Base-by-base conservation (phyloP, 2,113 vertebrate genomes). In the human (Homo sapiens) region DNA sequence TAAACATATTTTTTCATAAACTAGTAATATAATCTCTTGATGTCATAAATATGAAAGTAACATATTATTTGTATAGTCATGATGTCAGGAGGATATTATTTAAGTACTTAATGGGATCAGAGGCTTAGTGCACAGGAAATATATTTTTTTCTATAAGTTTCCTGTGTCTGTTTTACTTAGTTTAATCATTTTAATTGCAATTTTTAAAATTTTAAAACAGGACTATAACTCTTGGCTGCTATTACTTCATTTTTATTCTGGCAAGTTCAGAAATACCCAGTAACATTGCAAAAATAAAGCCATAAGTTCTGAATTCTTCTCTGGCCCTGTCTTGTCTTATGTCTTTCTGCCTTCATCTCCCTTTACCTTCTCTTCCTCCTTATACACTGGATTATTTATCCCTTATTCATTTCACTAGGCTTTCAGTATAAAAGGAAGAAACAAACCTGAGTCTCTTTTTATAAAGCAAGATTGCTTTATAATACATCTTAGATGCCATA, bases 41-140 rank as follows among this genome's bases (percentile, higher is more conserved):
- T 98, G 98, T 98, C 98, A 98, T 98, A 98, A 96, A 95, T 98
- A 97, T 98, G 95, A 98, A 98, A 98, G 97, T 92, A 97, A 73
- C 25, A 6, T 98, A 96, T 98, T 98, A 98, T 98, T 98, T 98
- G 98, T 98, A 98, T 50, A 98, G 94, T 96, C 94, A 57, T 96
- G 98, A 98, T 98, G 97, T 98, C 98, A 98, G 95, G 93, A 96
- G 97, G 97, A 93, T 98, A 98, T 98, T 98, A 98, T 98, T 97
- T 98, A 98, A 98, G 98, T 96, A 97, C 89, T 96, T 96, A 98
- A 98, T 97, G 96, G 95, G 95, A 98, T 96, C 97, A 96, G 92
- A 98, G 89, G 96, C 96, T 98, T 97, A 97, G 90, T 38, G 45
- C 0, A 17, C 83, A 95, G 97, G 96, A 98, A 98, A 93, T 88